phyloP scores from a whole-genome alignment of 2,113 vertebrate genomes.

The Hippocampus barbouri region DNA sequence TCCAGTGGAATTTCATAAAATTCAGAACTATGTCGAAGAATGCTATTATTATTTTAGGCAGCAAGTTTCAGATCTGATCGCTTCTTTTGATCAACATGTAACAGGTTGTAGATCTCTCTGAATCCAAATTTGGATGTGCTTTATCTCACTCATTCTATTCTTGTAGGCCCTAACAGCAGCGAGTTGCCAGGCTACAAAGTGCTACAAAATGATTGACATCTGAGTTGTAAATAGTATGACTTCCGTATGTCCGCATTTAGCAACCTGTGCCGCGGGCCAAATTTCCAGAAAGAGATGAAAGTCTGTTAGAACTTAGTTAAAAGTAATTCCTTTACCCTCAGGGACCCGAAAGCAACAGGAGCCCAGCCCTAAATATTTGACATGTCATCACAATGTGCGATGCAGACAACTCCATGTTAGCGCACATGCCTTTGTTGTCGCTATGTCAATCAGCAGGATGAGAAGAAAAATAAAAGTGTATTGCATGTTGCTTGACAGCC shows the following conservation, averaged over 20 bases:
- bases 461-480: neutral
- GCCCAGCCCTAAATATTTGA: constrained; percentile 1
- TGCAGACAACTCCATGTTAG: neutral
- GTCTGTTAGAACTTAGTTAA: constrained; percentile 38
- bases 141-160: neutral
- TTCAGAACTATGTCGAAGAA: neutral
- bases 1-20: no score
- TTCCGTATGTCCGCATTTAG: constrained; percentile 15
- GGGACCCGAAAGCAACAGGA: constrained; percentile 22
- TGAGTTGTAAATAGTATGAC: constrained; percentile 46
- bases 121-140: neutral
- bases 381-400: neutral
- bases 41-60: constrained; percentile 5
- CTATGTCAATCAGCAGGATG: neutral
- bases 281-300: constrained; percentile 15
- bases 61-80: no score
- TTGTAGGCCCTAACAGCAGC: constrained; percentile 6
- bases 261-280: constrained; percentile 16
- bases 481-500: neutral
- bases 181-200: constrained; percentile 28
- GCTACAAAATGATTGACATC: constrained; percentile 40
- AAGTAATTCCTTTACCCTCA: constrained; percentile 27
- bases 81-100: neutral
- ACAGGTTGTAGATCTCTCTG: neutral
- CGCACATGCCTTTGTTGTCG: neutral